Base-by-base conservation (phyloP, 2,888 invertebrate genomes). In the Tricholauxania praeusta region DNA sequence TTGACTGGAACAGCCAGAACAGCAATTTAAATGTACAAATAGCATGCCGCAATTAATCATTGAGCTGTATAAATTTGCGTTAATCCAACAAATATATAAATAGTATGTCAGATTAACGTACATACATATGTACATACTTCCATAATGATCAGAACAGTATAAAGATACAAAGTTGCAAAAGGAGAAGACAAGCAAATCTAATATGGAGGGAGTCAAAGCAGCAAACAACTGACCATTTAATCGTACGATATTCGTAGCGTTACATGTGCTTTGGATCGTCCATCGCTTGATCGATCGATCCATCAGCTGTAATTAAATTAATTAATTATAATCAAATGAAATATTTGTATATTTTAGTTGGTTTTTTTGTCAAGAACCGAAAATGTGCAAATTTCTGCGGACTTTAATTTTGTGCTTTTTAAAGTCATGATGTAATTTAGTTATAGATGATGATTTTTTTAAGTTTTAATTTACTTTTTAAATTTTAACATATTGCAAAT, bases 1-100 rank as follows among this genome's bases (percentile, higher is more conserved):
- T 72, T 65, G 67, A 60, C 67, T 52, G 47, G 65, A 72, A 66
- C 48, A 66, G 59, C 55, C 49, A 62, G 59, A 63, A 63, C 70
- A 72, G 14, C 22, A 64, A 64, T 71, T 70, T 73, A 51, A 67
- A 71, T 72, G 67, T 76, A 62, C 66, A 59, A 52, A 64, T 68
- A 74, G 32, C 53, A 74, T 51, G 64, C 60, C 65, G 67, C 59
- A 76, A 76, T 76, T 76, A 76, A 76, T 76, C 76, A 76, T 72
- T 74, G 52, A 32, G 52, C 17, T 72, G 57, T 63, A 55, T 63
- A 19, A 51, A 48, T 64, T 51, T 32, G 47, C 62, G 62, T 22
- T 47, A 63, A 47, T 47, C 39, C 22, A 32, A 28, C 62, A 28
- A 39, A 39, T 39, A 22, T 60, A 17, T 60, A n/a, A 32, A 14